phyloP scores from a whole-genome alignment of 2,797 vertebrate species.

The Enteromius treurensis region DNA sequence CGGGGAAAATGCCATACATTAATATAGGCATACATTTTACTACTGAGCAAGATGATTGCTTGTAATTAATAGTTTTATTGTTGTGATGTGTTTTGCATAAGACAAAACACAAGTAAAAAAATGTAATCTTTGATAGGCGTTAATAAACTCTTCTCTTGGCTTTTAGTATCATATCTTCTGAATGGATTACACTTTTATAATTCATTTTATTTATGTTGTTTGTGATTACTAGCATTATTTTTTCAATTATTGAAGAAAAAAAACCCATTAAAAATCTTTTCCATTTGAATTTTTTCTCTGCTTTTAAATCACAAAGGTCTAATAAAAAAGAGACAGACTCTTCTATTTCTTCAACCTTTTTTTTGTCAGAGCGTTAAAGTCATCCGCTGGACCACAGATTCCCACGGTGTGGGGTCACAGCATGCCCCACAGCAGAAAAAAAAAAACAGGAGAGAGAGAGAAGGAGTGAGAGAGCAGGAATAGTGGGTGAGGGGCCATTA shows the following conservation, averaged over 20 bases:
- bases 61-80: background rate
- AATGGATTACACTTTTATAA: background rate
- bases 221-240: background rate
- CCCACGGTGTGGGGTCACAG: constrained; percentile 60
- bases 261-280: background rate
- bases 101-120: background rate
- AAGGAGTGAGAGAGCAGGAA: background rate
- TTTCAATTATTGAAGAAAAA: background rate
- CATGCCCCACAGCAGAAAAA: constrained; percentile 66
- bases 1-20: background rate
- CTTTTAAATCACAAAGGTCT: background rate
- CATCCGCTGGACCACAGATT: constrained; percentile 47
- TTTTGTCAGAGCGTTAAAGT: constrained; percentile 31
- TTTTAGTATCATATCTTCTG: background rate
- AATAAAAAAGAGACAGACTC: background rate
- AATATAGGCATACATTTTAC: background rate
- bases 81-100: background rate
- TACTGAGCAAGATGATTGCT: background rate
- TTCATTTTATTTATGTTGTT: background rate
- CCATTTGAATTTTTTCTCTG: background rate
- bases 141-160: background rate
- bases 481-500: constrained; percentile 76
- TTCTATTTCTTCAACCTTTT: background rate
- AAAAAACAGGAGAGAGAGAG: background rate
- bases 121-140: background rate